These are phyloP conservation scores for Hecatera dysodea DNA, from an alignment of 2,888 invertebrate species.

Conservation along the genomic window DNA sequence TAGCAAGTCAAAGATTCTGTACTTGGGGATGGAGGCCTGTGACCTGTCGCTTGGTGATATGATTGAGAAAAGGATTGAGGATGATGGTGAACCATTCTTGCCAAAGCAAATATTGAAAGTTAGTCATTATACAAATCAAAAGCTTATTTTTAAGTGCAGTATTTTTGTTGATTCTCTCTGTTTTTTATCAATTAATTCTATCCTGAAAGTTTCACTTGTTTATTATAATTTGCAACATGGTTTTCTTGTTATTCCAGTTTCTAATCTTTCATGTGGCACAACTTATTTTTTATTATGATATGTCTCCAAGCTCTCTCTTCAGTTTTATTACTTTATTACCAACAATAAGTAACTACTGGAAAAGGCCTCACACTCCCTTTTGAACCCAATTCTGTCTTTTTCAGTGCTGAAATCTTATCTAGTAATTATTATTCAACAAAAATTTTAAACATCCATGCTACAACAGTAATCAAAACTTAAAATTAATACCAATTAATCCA, in stretches of 20 bases:
- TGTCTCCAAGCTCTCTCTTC: too few relatives aligned
- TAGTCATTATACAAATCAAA: slow-evolving; percentile 15
- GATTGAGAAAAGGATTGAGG: slow-evolving; percentile 93
- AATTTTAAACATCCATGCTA: too few relatives aligned
- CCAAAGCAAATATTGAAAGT: slow-evolving; percentile 92
- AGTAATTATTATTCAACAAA: too few relatives aligned
- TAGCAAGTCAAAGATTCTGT: slow-evolving; percentile 89
- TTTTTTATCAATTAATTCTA: background rate
- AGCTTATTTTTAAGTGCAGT: background rate
- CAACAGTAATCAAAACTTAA: background rate
- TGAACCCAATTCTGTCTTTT: too few relatives aligned
- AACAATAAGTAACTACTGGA: too few relatives aligned
- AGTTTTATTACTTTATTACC: too few relatives aligned
- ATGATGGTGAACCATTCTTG: slow-evolving; percentile 91
- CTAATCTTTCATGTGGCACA: too few relatives aligned
- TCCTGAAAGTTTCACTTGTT: too few relatives aligned
- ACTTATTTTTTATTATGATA: too few relatives aligned
- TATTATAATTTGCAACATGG: too few relatives aligned
- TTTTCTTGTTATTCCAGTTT: too few relatives aligned
- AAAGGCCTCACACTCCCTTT: too few relatives aligned
- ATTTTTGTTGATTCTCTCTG: background rate
- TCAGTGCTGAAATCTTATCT: background rate
- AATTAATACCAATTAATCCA: background rate
- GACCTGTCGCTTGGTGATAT: slow-evolving; percentile 93
- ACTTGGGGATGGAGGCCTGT: slow-evolving; percentile 95